phyloP scores from a whole-genome alignment of 2,888 invertebrate species.

The Nycteola revayana region DNA sequence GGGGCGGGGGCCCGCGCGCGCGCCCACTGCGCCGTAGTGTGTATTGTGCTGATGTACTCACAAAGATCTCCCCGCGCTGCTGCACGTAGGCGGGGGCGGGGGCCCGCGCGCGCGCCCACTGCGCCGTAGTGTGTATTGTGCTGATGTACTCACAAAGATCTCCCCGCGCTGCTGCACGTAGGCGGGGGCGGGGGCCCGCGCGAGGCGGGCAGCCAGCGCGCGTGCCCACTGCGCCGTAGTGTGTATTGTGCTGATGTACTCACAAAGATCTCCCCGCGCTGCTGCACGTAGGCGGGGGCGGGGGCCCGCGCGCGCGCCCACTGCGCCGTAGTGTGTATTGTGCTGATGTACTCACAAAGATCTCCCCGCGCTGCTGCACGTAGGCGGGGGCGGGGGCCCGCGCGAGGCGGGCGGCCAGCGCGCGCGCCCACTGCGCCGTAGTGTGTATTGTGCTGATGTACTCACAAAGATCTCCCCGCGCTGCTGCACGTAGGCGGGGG shows the following conservation, averaged over 20 bases:
- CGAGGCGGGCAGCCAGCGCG: background rate
- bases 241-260: background rate
- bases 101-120: background rate
- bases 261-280: background rate
- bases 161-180: background rate
- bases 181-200: background rate
- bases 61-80: background rate
- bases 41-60: background rate
- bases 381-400: background rate
- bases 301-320: background rate
- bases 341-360: background rate
- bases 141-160: background rate
- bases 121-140: background rate
- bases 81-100: background rate
- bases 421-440: background rate
- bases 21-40: background rate
- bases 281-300: background rate
- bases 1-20: background rate
- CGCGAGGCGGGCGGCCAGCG: background rate
- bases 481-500: background rate
- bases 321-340: background rate
- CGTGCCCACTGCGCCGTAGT: background rate
- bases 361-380: background rate
- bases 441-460: background rate
- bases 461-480: constrained; percentile 22